These are phyloP conservation scores for Drosophila gaucha DNA, from an alignment of 2,888 invertebrate genomes.

Conservation along the genomic window DNA sequence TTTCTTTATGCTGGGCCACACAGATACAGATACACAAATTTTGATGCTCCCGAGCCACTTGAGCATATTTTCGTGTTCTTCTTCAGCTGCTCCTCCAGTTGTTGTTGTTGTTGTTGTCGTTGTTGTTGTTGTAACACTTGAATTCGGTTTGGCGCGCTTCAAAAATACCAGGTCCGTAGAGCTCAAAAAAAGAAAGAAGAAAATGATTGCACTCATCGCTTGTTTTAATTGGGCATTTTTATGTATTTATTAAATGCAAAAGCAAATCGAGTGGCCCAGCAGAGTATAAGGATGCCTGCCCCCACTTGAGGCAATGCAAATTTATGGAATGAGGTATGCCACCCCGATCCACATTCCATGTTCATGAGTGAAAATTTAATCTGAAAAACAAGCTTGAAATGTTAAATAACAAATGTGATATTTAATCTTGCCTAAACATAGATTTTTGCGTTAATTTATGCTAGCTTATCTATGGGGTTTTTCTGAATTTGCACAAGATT, in stretches of 20 bases:
- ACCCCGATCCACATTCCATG: background rate
- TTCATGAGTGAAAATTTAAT: conserved; percentile 32
- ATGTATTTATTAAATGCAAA: conserved; percentile 66
- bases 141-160: conserved; percentile 59
- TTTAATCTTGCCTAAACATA: background rate
- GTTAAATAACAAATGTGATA: conserved; percentile 26
- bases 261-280: conserved; percentile 38
- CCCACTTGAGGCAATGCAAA: conserved; percentile 30
- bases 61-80: conserved; percentile 61
- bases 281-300: conserved; percentile 1
- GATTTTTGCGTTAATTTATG: background rate
- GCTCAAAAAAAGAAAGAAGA: conserved; percentile 3
- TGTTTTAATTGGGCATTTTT: conserved; percentile 73
- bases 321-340: conserved; percentile 7
- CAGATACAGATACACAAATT: conserved; percentile 71
- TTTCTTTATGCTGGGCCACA: conserved; percentile 63
- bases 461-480: conserved; percentile 7
- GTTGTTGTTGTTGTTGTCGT: conserved; percentile 23
- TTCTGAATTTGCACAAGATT: too few relatives aligned
- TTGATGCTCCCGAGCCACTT: conserved; percentile 56
- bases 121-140: conserved; percentile 48
- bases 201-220: conserved; percentile 59
- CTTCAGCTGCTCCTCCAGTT: conserved; percentile 16
- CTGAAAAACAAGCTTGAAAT: conserved; percentile 16
- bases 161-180: conserved; percentile 43